Percentiles rank a stretch among this genome's conserved stretches.
Conservation (phyloP, 2,888 invertebrate species). For the Conomelus anceps region DNA sequence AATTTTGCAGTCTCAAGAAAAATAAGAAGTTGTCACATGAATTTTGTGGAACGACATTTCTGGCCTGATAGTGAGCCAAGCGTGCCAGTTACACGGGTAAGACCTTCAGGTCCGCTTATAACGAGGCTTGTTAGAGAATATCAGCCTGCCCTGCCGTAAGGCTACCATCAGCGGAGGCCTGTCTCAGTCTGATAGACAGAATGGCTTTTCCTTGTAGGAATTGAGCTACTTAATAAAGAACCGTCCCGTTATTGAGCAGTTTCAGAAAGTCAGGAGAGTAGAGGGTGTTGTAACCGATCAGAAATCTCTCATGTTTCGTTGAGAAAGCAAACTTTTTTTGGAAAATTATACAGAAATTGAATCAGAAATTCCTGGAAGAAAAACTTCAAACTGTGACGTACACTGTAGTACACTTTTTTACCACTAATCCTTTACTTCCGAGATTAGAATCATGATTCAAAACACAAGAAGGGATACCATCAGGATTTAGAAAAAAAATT, state of each 20-base stretch:
- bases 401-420: too few relatives aligned
- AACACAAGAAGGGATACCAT: too few relatives aligned
- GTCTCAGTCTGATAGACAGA: not conserved
- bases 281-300: not conserved
- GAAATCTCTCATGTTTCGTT: not conserved
- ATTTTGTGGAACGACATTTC: not conserved
- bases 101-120: not conserved
- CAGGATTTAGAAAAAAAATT: too few relatives aligned
- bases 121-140: not conserved
- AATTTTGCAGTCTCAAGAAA: not conserved
- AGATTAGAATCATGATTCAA: too few relatives aligned
- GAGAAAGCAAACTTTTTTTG: too few relatives aligned
- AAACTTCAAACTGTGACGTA: too few relatives aligned
- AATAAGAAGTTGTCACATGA: not conserved
- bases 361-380: too few relatives aligned
- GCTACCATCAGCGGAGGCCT: too few relatives aligned
- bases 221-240: not conserved
- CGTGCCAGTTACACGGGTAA: too few relatives aligned
- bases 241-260: not conserved
- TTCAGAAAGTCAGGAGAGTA: not conserved
- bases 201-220: not conserved
- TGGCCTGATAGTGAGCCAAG: not conserved
- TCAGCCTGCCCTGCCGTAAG: not conserved
- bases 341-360: not conserved
- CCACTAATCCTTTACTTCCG: too few relatives aligned